phyloP scores from a whole-genome alignment of 2,888 invertebrate species.

The Chloroclystis v-ata region DNA sequence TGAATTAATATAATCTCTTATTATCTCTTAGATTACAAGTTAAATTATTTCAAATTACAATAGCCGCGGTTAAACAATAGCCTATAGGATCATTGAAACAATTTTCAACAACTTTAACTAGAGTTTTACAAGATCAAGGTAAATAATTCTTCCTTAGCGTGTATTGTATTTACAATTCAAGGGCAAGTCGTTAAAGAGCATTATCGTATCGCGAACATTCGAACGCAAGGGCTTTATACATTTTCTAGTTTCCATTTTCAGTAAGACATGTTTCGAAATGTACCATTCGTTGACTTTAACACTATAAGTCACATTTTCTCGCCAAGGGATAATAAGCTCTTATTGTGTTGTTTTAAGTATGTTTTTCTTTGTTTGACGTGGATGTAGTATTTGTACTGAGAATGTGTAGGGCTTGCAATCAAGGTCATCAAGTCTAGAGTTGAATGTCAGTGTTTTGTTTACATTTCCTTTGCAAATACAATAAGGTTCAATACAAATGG shows the following conservation, averaged over 20 bases:
- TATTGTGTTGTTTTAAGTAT: slow-evolving; percentile 2
- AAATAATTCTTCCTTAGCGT: slow-evolving; percentile 8
- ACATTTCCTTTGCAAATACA: slow-evolving; percentile 39
- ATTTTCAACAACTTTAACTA: no score
- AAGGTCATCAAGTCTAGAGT: slow-evolving; percentile 68
- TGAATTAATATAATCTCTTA: no score
- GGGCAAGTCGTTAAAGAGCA: slow-evolving; percentile 39
- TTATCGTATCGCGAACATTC: slow-evolving; percentile 17
- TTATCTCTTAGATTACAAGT: no score
- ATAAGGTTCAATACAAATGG: slow-evolving; percentile 5
- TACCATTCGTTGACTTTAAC: slow-evolving; percentile 40
- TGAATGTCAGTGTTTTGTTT: slow-evolving; percentile 72
- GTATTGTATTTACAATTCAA: slow-evolving; percentile 35
- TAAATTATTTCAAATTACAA: no score
- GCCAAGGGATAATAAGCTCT: slow-evolving; percentile 21
- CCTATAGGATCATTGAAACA: no score
- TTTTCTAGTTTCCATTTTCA: slow-evolving; percentile 77
- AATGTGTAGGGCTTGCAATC: slow-evolving; percentile 52
- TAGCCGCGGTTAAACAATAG: no score
- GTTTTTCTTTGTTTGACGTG: slow-evolving; percentile 20
- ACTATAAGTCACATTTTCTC: slow-evolving; percentile 22
- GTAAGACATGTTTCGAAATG: slow-evolving; percentile 62
- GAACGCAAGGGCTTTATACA: slow-evolving; percentile 25
- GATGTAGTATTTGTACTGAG: slow-evolving; percentile 16
- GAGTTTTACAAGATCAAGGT: no score